Percentiles rank a stretch among this genome's conserved stretches.
Evolutionary conservation across 2,888 invertebrate genomes (phyloP).

Genomic region (Conops quadrifasciatus): DNA sequence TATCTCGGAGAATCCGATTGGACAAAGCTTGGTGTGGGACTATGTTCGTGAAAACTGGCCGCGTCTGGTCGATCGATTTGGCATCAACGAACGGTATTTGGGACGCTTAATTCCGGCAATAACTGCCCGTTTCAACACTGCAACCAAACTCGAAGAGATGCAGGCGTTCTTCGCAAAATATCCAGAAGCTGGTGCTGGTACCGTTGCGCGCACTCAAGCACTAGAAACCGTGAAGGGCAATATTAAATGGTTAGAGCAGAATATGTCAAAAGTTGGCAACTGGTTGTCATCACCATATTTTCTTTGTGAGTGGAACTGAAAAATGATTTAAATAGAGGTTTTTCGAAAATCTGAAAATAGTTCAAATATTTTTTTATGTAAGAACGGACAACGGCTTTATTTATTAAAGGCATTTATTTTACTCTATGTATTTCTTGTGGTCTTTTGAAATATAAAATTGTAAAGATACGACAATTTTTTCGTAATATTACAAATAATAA

Average conservation of each 20-base stretch:
- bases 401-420: too few species aligned
- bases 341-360: too few species aligned
- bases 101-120: constrained; percentile 77
- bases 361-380: too few species aligned
- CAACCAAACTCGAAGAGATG: constrained; percentile 76
- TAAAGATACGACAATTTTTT: too few species aligned
- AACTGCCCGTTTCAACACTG: constrained; percentile 73
- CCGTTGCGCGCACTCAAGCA: constrained; percentile 74
- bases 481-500: too few species aligned
- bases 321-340: too few species aligned
- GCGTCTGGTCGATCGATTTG: constrained; percentile 76
- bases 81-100: constrained; percentile 80
- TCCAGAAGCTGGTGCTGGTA: constrained; percentile 87
- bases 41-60: constrained; percentile 82
- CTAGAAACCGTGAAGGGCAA: constrained; percentile 80
- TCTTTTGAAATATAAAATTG: too few species aligned
- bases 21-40: constrained; percentile 80
- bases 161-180: constrained; percentile 76
- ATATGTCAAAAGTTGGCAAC: constrained; percentile 68
- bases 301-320: too few species aligned
- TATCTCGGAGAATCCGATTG: constrained; percentile 77
- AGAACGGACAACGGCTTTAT: too few species aligned
- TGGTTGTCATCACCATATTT: constrained; percentile 66
- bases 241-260: constrained; percentile 77
- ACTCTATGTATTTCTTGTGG: too few species aligned